Conservation (phyloP, 2,888 invertebrate genomes). For the Oscheius myriophilus region DNA sequence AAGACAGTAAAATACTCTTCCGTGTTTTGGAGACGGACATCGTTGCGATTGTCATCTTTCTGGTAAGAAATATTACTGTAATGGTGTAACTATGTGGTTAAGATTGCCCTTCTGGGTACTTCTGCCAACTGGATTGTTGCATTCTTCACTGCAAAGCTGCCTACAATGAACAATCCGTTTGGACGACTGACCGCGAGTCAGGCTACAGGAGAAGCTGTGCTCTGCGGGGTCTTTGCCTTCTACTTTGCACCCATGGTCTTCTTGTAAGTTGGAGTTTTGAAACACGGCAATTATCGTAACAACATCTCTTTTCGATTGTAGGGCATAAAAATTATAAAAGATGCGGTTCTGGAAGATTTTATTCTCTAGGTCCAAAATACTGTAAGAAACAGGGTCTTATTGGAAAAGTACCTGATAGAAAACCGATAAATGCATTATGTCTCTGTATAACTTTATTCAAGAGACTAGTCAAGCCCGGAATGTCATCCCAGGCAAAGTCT, state of each 20-base stretch:
- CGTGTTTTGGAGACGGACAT: slow-evolving; percentile 10
- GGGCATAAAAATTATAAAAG: too few relatives aligned
- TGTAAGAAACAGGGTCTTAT: too few relatives aligned
- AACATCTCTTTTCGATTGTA: too few relatives aligned
- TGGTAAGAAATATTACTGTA: neutral
- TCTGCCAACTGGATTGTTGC: slow-evolving; percentile 1
- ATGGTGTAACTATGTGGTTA: too few relatives aligned
- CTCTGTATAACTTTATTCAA: too few relatives aligned
- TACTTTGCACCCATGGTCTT: slow-evolving; percentile 24
- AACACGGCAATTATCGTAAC: too few relatives aligned
- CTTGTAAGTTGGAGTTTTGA: slow-evolving; percentile 12
- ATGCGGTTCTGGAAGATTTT: too few relatives aligned
- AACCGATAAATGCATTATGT: too few relatives aligned
- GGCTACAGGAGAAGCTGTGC: slow-evolving; percentile 12
- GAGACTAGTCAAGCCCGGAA: too few relatives aligned
- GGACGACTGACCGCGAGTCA: slow-evolving; percentile 20
- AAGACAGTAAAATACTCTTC: neutral
- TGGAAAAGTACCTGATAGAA: too few relatives aligned
- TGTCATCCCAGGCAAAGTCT: too few relatives aligned
- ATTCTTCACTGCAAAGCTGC: neutral
- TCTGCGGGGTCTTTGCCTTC: slow-evolving; percentile 15
- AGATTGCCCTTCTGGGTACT: neutral
- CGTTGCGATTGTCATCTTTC: slow-evolving; percentile 15
- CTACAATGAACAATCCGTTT: slow-evolving; percentile 20
- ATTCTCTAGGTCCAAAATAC: too few relatives aligned